A percentile compares a stretch with the other conserved stretches of the same genome.
phyloP scores from a whole-genome alignment of 2,113 vertebrate species.

The Melanerpes formicivorus region DNA sequence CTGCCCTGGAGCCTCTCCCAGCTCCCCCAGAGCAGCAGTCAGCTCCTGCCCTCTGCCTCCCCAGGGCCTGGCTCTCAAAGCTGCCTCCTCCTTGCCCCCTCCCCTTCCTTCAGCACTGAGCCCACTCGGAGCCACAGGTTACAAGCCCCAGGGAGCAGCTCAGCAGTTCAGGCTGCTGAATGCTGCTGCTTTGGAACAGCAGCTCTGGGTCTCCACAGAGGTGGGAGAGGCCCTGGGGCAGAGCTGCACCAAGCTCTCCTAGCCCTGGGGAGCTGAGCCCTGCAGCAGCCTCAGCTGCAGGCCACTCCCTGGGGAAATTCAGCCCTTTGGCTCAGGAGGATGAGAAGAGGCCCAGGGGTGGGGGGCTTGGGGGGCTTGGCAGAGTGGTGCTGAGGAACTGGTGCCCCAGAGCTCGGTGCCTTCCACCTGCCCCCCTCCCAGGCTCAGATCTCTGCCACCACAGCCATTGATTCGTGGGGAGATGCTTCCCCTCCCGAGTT shows the following conservation, averaged over 20 bases:
- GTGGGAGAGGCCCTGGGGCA: too few relatives aligned
- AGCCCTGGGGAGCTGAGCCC: rapidly evolving
- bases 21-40: not conserved
- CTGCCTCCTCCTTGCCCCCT: not conserved
- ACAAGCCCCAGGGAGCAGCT: not conserved
- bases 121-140: not conserved
- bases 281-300: not conserved
- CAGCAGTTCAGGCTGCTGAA: not conserved
- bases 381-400: not conserved
- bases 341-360: not conserved
- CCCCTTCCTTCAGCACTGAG: not conserved
- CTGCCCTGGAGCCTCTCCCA: not conserved
- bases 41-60: not conserved
- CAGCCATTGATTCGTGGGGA: not conserved
- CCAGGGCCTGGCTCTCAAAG: not conserved
- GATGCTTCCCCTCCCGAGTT: not conserved
- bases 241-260: not conserved
- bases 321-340: not conserved
- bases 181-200: not conserved
- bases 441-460: not conserved
- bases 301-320: not conserved
- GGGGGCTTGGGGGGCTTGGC: too few relatives aligned
- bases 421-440: not conserved
- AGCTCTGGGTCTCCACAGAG: not conserved
- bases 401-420: rapidly evolving